phyloP scores from a whole-genome alignment of 1,140 invertebrate species.

The Globodera rostochiensis region DNA sequence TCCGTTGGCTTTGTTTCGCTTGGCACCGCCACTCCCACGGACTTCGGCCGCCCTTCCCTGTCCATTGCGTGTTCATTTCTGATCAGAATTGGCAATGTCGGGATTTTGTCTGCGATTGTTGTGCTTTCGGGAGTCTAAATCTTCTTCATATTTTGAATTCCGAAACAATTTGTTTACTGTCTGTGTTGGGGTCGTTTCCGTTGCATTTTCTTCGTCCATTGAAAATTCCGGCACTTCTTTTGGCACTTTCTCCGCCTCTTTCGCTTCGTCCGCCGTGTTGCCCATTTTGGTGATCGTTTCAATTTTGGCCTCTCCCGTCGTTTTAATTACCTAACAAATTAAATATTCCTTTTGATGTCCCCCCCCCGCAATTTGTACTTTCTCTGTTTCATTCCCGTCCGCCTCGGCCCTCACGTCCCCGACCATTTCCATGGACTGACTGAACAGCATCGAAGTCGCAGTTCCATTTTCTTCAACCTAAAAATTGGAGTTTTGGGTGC shows the following conservation, averaged over 20 bases:
- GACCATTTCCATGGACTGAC: background rate
- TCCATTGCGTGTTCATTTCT: constrained; percentile 9
- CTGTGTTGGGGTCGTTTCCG: background rate
- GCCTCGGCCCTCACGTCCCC: background rate
- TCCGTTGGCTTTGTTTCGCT: constrained; percentile 7
- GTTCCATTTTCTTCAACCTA: background rate
- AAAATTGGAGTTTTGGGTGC: background rate
- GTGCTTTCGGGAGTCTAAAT: background rate
- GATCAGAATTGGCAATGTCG: constrained; percentile 20
- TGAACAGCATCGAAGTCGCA: constrained; percentile 3
- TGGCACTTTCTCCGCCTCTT: background rate
- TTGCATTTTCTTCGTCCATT: background rate
- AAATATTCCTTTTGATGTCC: background rate
- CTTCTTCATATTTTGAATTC: background rate
- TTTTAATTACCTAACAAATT: background rate
- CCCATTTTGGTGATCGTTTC: background rate
- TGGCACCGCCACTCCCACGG: constrained; percentile 19
- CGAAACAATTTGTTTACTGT: background rate
- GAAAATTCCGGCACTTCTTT: background rate
- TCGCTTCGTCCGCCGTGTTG: background rate
- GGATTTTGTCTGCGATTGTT: background rate
- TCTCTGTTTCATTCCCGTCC: background rate
- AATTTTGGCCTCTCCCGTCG: constrained; percentile 1
- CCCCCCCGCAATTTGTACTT: background rate
- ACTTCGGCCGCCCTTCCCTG: constrained; percentile 11